phyloP scores from a whole-genome alignment of 2,888 invertebrate genomes.

The Epistrophe grossulariae region DNA sequence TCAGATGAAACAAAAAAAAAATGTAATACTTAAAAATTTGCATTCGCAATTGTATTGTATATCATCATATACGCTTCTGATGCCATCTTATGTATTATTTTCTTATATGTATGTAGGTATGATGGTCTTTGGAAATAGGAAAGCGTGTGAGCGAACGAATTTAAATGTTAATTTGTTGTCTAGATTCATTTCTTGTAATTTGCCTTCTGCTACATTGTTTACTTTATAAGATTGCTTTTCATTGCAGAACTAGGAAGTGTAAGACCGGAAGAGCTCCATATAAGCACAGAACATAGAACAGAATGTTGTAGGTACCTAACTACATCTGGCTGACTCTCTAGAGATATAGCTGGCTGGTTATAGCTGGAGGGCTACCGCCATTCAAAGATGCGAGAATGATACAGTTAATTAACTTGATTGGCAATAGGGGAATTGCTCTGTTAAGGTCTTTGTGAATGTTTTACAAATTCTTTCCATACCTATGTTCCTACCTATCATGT shows the following conservation, averaged over 20 bases:
- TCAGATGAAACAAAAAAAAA: constrained; percentile 1
- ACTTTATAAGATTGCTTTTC: constrained; percentile 59
- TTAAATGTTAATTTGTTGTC: constrained; percentile 71
- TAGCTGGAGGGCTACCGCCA: constrained; percentile 22
- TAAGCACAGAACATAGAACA: not conserved
- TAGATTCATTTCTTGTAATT: constrained; percentile 66
- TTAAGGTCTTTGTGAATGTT: constrained; percentile 13
- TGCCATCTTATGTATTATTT: not conserved
- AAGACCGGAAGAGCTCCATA: constrained; percentile 57
- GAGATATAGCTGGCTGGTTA: not conserved
- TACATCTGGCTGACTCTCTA: not conserved
- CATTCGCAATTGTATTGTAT: constrained; percentile 52
- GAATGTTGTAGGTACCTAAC: not conserved
- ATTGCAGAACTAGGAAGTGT: constrained; percentile 65
- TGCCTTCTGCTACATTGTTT: constrained; percentile 70
- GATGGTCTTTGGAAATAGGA: not conserved
- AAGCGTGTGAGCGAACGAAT: constrained; percentile 21
- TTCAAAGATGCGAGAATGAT: constrained; percentile 18
- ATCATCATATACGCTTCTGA: constrained; percentile 2
- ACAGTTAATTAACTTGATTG: constrained; percentile 48
- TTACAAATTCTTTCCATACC: not conserved
- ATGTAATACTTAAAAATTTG: constrained; percentile 41
- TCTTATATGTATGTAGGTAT: not conserved
- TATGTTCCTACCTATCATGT: too few relatives aligned
- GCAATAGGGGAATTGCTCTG: constrained; percentile 30